Evolutionary conservation across 1,140 invertebrate genomes (phyloP).

Genomic region (Rhyacophila brunnea): DNA sequence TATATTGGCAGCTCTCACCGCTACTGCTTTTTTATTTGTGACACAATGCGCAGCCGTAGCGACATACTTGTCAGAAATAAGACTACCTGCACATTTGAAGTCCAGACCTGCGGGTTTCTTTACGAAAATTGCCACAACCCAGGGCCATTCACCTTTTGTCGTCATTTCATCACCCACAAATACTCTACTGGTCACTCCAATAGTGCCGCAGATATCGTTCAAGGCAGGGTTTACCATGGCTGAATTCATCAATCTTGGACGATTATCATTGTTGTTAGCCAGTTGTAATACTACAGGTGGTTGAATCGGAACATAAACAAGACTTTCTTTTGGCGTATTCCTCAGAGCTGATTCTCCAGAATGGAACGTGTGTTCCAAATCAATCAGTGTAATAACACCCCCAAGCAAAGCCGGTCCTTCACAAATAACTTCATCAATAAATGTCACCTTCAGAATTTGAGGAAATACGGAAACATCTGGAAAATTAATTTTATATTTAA

Average conservation of each 20-base stretch:
- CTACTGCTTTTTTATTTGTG: background rate
- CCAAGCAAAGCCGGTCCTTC: conserved; percentile 31
- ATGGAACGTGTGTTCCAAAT: conserved; percentile 42
- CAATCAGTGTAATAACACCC: conserved; percentile 40
- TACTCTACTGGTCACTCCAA: conserved; percentile 39
- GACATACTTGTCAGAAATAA: conserved; percentile 39
- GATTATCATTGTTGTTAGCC: no score
- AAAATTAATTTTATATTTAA: conserved; percentile 43
- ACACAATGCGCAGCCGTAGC: conserved; percentile 40
- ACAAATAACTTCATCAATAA: conserved; percentile 41
- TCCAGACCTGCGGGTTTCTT: conserved; percentile 38
- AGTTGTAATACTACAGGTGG: background rate
- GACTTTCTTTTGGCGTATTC: conserved; percentile 17
- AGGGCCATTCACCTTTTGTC: conserved; percentile 53
- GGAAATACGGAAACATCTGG: conserved; percentile 43
- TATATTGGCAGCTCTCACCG: conserved; percentile 27
- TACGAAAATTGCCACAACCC: conserved; percentile 54
- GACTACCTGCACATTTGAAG: conserved; percentile 45
- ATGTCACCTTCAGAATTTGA: conserved; percentile 37
- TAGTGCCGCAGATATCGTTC: conserved; percentile 38
- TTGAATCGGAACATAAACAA: background rate
- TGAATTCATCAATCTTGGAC: background rate
- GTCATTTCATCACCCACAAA: conserved; percentile 42
- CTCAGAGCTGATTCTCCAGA: conserved; percentile 32
- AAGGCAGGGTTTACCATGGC: background rate